phyloP scores from a whole-genome alignment of 2,888 invertebrate genomes.

The Cataglyphis rosenhaueri region DNA sequence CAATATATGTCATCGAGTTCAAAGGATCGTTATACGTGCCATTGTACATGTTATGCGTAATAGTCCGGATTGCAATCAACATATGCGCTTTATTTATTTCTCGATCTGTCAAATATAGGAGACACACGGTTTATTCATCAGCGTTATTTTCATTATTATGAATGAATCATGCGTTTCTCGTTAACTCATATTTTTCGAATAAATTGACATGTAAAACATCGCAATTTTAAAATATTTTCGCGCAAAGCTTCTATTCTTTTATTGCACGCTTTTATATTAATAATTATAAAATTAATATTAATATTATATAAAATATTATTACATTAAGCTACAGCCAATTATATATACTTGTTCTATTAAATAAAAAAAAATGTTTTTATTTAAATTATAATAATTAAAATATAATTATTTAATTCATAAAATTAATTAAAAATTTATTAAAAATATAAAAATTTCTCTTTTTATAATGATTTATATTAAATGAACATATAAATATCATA shows the following conservation, averaged over 20 bases:
- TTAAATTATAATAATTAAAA: too few species aligned
- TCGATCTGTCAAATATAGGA: background rate
- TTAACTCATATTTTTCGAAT: background rate
- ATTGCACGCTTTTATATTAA: too few species aligned
- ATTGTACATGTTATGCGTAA: background rate
- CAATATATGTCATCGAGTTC: conserved; percentile 12
- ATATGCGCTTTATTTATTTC: conserved; percentile 6
- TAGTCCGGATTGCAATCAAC: background rate
- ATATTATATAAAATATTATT: background rate
- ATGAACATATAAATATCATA: background rate
- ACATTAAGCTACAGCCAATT: background rate
- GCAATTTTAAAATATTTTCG: too few species aligned
- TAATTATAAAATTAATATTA: too few species aligned
- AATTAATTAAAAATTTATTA: background rate
- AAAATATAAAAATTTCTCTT: background rate
- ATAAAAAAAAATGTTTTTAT: too few species aligned
- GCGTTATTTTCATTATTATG: background rate
- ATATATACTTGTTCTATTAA: background rate
- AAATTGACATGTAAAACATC: background rate
- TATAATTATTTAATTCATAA: too few species aligned
- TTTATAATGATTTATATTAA: background rate
- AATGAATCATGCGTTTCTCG: background rate
- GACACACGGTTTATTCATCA: background rate
- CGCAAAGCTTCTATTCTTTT: too few species aligned
- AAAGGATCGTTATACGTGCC: background rate